Evolutionary conservation across 2,888 invertebrate genomes (phyloP), one percentile per base, ranked within the genome.

Genomic region (Fragum fragum): DNA sequence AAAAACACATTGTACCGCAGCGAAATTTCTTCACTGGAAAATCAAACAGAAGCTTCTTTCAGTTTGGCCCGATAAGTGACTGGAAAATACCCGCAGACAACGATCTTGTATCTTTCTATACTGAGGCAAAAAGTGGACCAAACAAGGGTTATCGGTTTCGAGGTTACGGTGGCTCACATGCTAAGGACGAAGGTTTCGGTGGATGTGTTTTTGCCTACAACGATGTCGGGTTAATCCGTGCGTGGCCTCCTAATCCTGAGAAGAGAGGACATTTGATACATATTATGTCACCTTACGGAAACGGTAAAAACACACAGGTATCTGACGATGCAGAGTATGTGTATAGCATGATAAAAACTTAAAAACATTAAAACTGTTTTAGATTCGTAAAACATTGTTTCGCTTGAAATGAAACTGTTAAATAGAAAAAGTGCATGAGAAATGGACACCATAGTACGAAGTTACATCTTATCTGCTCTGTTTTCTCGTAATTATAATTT

Each of bases 111-210:
- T 70, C 75, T 1, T 69, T 75, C 9, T 55, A 68, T 23, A 72
- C 71, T 1, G 63, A 82, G 59, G 82, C 82, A 0, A 53, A 36
- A 29, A 75, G 72, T 47, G 82, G 82, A 18, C 32, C 47, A 29
- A 82, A 82, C 55, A 21, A 72, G 59, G 82, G 82, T 18, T 82
- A 63, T 26, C 42, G 78, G 18, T 82, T 82, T 47, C 32, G 29
- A 18, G 82, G 69, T 1, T 79, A 73, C 29, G 82, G 82, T 11
- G 66, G 47, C n/a, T 70, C 78, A 0, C 78, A 82, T n/a, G 39
- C 74, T 0, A 36, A 39, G 23, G 18, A 16, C 2, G 26, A 47
- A 6, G 66, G 71, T 16, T 82, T 69, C 55, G 82, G 82, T 16
- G 82, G 82, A 21, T 68, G 32, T 36, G 73, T 82, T 9, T 82